phyloP scores from a whole-genome alignment of 1,140 invertebrate genomes.

The Galendromus occidentalis region DNA sequence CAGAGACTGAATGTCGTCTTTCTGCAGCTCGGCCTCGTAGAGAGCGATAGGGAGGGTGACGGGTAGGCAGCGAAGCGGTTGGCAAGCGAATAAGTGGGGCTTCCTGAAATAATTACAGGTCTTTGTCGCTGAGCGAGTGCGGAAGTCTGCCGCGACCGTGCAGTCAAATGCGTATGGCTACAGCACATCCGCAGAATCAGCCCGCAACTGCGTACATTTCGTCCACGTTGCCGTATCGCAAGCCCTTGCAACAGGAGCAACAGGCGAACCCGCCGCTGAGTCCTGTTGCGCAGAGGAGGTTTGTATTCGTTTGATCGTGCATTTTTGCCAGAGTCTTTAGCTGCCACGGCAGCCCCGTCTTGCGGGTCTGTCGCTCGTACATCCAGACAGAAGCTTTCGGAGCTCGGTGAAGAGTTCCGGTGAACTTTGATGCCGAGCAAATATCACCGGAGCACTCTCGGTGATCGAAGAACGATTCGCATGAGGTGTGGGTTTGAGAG shows the following conservation, averaged over 20 bases:
- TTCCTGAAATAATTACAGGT: neutral
- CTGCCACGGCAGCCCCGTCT: neutral
- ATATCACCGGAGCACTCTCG: neutral
- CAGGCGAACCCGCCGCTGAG: neutral
- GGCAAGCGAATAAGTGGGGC: too few relatives aligned
- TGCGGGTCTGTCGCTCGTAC: neutral
- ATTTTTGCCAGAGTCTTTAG: neutral
- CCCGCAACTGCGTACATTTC: slow-evolving; percentile 8
- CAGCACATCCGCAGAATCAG: neutral
- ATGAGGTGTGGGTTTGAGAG: too few relatives aligned
- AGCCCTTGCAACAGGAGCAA: neutral
- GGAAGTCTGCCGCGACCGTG: slow-evolving; percentile 10
- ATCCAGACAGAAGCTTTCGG: neutral
- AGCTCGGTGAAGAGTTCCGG: neutral
- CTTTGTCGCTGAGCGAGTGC: slow-evolving; percentile 7
- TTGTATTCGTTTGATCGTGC: too few relatives aligned
- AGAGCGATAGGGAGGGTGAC: too few relatives aligned
- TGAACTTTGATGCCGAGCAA: neutral
- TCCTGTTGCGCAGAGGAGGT: slow-evolving; percentile 5
- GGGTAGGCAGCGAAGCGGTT: too few relatives aligned
- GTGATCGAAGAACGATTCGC: neutral
- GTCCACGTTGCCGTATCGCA: neutral
- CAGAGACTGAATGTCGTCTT: too few relatives aligned
- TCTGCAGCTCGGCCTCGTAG: too few relatives aligned
- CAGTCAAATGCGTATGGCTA: slow-evolving; percentile 6